Evolutionary conservation across 2,113 vertebrate genomes (phyloP).

Genomic region (Phainopepla nitens): DNA sequence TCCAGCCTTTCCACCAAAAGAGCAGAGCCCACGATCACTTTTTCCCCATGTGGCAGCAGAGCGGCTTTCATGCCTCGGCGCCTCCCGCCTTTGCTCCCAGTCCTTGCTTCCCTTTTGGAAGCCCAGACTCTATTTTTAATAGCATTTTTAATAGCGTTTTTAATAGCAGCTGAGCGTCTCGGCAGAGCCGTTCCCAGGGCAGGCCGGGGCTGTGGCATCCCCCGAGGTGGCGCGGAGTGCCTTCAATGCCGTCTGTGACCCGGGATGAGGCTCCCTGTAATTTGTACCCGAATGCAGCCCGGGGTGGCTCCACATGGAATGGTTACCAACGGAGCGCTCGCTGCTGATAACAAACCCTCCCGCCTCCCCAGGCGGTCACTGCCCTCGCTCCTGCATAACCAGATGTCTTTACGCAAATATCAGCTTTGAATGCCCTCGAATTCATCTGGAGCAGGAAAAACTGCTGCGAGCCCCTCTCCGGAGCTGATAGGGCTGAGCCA

Average conservation of each 20-base stretch:
- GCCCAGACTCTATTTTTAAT: background rate
- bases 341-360: background rate
- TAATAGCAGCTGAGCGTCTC: background rate
- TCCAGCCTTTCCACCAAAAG: background rate
- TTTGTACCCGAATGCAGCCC: slow-evolving; percentile 12
- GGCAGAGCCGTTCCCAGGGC: slow-evolving; percentile 28
- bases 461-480: background rate
- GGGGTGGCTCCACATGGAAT: background rate
- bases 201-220: background rate
- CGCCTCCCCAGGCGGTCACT: background rate
- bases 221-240: background rate
- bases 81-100: background rate
- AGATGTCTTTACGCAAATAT: slow-evolving; percentile 23
- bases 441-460: slow-evolving; percentile 22
- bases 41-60: background rate
- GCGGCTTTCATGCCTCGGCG: background rate
- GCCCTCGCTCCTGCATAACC: background rate
- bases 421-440: background rate
- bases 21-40: background rate
- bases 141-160: too few relatives aligned
- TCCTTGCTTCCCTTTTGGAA: background rate
- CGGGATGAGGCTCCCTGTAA: background rate
- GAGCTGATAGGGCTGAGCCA: background rate
- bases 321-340: background rate
- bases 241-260: background rate